A percentile compares a stretch with the other conserved stretches of the same genome.
These are phyloP conservation scores for Sus scrofa DNA, from an alignment of 2,113 vertebrate species.

Conservation along the genomic window T2T-Sscrofa CM000816.6:92949001-92949500, in stretches of 20 bases:
- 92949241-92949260: slow-evolving; percentile 68
- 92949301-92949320: slow-evolving; percentile 42
- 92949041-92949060: not conserved
- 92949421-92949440: slow-evolving; percentile 60
- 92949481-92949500: slow-evolving; percentile 73
- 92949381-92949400: slow-evolving; percentile 58
- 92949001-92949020: not conserved
- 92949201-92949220: slow-evolving; percentile 76
- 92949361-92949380: slow-evolving; percentile 51
- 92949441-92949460: slow-evolving; percentile 65
- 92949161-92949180: slow-evolving; percentile 69
- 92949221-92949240: slow-evolving; percentile 67
- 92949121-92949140: slow-evolving; percentile 66
- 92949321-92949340: slow-evolving; percentile 32
- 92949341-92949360: slow-evolving; percentile 57
- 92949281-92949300: slow-evolving; percentile 44
- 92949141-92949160: slow-evolving; percentile 78
- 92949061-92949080: slow-evolving; percentile 69
- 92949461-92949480: slow-evolving; percentile 50
- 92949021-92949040: slow-evolving; percentile 34
- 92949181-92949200: slow-evolving; percentile 58
- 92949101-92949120: slow-evolving; percentile 57
- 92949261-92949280: slow-evolving; percentile 64
- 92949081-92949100: slow-evolving; percentile 57
- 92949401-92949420: not conserved